phyloP scores from a whole-genome alignment of 2,888 invertebrate genomes.

The Polymixis flavicincta region DNA sequence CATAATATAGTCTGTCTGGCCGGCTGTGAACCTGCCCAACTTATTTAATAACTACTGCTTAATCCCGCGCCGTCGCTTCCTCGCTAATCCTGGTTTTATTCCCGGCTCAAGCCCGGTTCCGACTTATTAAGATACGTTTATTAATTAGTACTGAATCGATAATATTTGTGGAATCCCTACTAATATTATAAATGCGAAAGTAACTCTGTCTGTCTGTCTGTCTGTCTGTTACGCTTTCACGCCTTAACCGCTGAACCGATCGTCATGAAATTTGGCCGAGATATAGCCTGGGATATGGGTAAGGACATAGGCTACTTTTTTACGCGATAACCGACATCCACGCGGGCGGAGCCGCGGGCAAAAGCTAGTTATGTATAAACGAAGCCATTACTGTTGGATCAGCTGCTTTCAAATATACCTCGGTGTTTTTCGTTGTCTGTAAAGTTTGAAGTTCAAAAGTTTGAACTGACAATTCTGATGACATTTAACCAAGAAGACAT shows the following conservation, averaged over 20 bases:
- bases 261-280: too few relatives aligned
- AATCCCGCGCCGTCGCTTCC: constrained; percentile 64
- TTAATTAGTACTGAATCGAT: constrained; percentile 59
- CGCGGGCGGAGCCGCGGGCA: too few relatives aligned
- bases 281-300: too few relatives aligned
- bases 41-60: constrained; percentile 76
- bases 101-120: constrained; percentile 29
- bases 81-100: constrained; percentile 63
- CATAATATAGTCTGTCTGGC: constrained; percentile 17
- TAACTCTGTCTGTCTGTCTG: too few relatives aligned
- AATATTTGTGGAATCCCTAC: constrained; percentile 45
- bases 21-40: constrained; percentile 61
- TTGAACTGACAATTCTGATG: neutral
- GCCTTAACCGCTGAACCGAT: too few relatives aligned
- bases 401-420: constrained; percentile 13
- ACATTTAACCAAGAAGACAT: neutral
- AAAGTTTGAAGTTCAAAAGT: neutral
- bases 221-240: too few relatives aligned
- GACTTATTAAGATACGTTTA: constrained; percentile 54
- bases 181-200: too few relatives aligned
- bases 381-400: constrained; percentile 19
- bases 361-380: constrained; percentile 55
- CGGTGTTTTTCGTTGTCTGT: neutral
- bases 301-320: too few relatives aligned
- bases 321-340: too few relatives aligned